These are phyloP conservation scores for Dissostichus mawsoni DNA, from an alignment of 2,113 vertebrate species.

Conservation along the genomic window DNA sequence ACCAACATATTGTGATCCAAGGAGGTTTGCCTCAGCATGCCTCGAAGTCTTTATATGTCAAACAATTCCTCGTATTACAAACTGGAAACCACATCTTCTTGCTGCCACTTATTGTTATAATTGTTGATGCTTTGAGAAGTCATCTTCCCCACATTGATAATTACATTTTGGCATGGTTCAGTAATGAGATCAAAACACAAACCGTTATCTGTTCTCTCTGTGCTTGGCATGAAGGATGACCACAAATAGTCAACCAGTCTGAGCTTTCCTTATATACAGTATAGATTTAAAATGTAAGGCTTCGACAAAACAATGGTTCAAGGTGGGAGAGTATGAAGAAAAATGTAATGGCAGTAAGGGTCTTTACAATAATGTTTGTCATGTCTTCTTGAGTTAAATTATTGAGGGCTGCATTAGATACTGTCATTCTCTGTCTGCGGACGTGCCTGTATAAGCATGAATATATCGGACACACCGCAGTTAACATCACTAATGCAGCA, in stretches of 20 bases:
- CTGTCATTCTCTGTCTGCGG: conserved; percentile 15
- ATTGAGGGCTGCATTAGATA: conserved; percentile 47
- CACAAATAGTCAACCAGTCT: conserved; percentile 8
- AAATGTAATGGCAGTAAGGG: conserved; percentile 38
- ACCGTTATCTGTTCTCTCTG: background rate
- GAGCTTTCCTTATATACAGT: conserved; percentile 27
- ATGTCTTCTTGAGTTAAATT: conserved; percentile 46
- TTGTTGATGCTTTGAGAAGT: background rate
- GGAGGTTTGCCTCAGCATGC: too few relatives aligned
- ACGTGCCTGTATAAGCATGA: conserved; percentile 8
- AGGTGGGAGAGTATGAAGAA: background rate
- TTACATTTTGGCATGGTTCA: conserved; percentile 4
- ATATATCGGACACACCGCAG: conserved; percentile 16
- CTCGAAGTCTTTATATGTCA: background rate
- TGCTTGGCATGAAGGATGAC: conserved; percentile 15
- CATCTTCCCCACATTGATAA: background rate
- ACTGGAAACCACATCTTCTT: too few relatives aligned
- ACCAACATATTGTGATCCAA: background rate
- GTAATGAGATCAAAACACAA: conserved; percentile 11
- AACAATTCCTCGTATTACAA: background rate
- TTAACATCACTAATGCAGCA: conserved; percentile 32
- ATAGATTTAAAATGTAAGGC: conserved; percentile 16
- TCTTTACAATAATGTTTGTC: conserved; percentile 37
- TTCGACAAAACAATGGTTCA: conserved; percentile 47
- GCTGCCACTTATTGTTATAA: background rate